Percentiles rank a stretch among this genome's conserved stretches.
phyloP scores from a whole-genome alignment of 2,113 vertebrate genomes.

The Nerophis ophidion region DNA sequence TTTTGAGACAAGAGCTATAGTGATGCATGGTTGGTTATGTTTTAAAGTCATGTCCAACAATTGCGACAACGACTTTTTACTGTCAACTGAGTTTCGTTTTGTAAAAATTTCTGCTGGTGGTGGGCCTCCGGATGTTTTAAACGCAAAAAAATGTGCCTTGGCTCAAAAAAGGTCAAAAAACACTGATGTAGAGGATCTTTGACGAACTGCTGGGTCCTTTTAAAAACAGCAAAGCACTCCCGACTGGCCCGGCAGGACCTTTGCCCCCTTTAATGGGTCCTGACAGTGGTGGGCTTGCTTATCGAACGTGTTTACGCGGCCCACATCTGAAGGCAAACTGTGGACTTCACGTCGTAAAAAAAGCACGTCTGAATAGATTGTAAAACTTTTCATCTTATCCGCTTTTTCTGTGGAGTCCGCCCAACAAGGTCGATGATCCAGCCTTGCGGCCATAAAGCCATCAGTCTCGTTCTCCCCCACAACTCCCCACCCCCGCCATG shows the following conservation, averaged over 20 bases:
- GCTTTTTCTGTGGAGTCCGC: constrained; percentile 34
- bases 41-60: too few species aligned
- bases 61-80: too few species aligned
- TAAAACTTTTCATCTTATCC: constrained; percentile 59
- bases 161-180: too few species aligned
- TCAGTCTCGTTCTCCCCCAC: constrained; percentile 51
- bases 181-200: too few species aligned
- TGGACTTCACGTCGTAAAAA: constrained; percentile 44
- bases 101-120: too few species aligned
- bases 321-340: constrained; percentile 52
- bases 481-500: constrained; percentile 35
- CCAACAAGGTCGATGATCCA: constrained; percentile 64
- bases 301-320: constrained; percentile 56
- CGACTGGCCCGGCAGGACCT: constrained; percentile 56
- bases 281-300: constrained; percentile 38
- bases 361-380: constrained; percentile 57
- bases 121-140: too few species aligned
- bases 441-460: constrained; percentile 60
- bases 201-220: too few species aligned
- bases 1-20: too few species aligned
- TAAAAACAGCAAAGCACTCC: too few species aligned
- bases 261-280: constrained; percentile 53
- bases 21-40: too few species aligned
- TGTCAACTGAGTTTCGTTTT: too few species aligned
- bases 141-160: too few species aligned